phyloP scores from a whole-genome alignment of 2,888 invertebrate species.

The Andricus quercusramuli region DNA sequence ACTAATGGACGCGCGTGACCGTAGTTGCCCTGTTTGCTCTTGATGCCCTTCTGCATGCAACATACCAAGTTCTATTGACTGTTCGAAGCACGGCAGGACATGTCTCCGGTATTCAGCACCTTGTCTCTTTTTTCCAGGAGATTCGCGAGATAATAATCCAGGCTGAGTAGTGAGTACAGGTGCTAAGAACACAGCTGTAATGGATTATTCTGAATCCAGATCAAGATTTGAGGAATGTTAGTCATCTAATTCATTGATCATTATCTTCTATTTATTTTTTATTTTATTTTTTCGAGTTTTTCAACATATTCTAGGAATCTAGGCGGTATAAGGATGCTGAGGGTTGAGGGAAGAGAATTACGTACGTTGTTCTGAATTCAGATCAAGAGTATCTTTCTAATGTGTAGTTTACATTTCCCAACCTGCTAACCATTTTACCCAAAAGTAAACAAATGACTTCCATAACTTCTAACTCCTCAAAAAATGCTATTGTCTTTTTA shows the following conservation, averaged over 20 bases:
- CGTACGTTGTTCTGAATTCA: no score
- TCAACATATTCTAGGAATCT: no score
- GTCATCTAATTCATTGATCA: background rate
- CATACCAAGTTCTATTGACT: slow-evolving; percentile 25
- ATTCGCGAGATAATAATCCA: background rate
- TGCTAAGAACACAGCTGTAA: background rate
- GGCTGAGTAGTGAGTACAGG: background rate
- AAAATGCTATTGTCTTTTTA: background rate
- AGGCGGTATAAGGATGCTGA: no score
- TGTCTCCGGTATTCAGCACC: slow-evolving; percentile 37
- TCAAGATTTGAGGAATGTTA: background rate
- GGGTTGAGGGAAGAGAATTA: no score
- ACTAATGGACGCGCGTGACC: slow-evolving; percentile 74
- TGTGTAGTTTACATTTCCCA: no score
- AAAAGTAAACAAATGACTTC: no score
- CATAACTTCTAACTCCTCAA: background rate
- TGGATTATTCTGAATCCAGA: background rate
- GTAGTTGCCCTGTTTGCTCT: slow-evolving; percentile 67
- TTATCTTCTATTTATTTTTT: background rate
- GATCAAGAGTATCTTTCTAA: no score
- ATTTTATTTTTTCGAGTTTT: no score
- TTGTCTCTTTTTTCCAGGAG: slow-evolving; percentile 37
- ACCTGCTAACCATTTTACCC: no score
- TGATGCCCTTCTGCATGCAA: slow-evolving; percentile 56
- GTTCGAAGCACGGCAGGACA: slow-evolving; percentile 40